Base-by-base conservation (phyloP, 2,888 invertebrate species). In the Ochropleura leucogaster region DNA sequence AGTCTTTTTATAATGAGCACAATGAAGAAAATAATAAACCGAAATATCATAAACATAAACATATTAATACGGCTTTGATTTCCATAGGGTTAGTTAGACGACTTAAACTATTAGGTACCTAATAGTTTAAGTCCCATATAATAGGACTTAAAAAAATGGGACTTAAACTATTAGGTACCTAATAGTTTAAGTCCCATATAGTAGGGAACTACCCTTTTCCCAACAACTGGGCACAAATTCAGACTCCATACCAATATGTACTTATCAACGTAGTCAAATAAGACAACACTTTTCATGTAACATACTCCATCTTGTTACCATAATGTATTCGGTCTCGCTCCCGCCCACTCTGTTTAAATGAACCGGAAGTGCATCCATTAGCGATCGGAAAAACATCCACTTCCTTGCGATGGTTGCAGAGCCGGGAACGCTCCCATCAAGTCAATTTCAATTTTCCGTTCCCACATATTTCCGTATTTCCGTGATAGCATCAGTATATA, bases 321-420 rank as follows among this genome's bases (percentile, higher is more conserved):
- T 55, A 64, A 64, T 49, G n/a, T 77, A 49, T 55, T 74, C 16
- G 30, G 42, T 44, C 12, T 10, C 46, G 14, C n/a, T 14, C 59
- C 5, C n/a, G 14, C 16, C 18, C 57, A 44, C 49, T 9, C 49
- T 46, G 18, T 49, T 49, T 18, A 62, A 79, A 62, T 6, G 44
- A 18, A 49, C 12, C 4, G n/a, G 18, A 76, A 72, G 62, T 76
- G 73, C 73, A 72, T 76, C 80, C 73, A 63, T 76, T 62, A 49
- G 49, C 30, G 80, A 62, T 47, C 12, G 44, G 44, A 40, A 55
- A 72, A 79, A 60, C 70, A 60, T 30, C 49, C 47, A 69, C 12
- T 42, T n/a, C 47, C 40, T 40, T 4, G 14, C 12, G 44, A 12
- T 44, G 20, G 40, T 18, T 53, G 18, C 20, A 60, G 18, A 62